Conservation (phyloP, 2,113 vertebrate species). For the Thoracochromis brauschi region DNA sequence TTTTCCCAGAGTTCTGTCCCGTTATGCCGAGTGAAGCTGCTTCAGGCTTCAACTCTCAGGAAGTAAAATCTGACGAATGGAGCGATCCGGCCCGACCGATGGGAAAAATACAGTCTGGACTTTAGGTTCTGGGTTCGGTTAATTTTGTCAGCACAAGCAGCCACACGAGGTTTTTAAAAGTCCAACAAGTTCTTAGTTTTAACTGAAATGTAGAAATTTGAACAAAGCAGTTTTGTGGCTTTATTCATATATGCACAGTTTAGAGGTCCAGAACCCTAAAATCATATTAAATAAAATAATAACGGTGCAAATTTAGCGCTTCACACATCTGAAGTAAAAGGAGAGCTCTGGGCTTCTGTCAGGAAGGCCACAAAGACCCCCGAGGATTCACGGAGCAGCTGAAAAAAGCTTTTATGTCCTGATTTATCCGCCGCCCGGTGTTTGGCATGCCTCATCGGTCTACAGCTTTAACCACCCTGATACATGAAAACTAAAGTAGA, state of each 20-base stretch:
- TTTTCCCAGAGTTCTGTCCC: background rate
- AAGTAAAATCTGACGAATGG: background rate
- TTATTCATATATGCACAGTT: background rate
- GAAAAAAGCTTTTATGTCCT: background rate
- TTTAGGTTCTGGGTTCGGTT: background rate
- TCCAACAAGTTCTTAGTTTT: background rate
- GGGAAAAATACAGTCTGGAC: background rate
- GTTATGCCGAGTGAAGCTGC: fast-evolving
- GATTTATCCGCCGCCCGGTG: background rate
- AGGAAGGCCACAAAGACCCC: background rate
- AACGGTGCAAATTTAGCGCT: background rate
- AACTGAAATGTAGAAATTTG: background rate
- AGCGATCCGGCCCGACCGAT: background rate
- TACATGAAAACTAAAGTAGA: background rate
- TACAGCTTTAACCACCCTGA: background rate
- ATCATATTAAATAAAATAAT: background rate
- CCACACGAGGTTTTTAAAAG: background rate
- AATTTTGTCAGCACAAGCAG: background rate
- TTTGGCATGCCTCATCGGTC: background rate
- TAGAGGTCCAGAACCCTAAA: background rate
- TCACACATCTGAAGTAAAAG: background rate
- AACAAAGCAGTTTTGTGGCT: background rate
- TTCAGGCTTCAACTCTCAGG: background rate
- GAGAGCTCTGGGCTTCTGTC: background rate
- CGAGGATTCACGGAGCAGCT: background rate